Percentiles rank a stretch among this genome's conserved stretches.
These are phyloP conservation scores for Poecilus cupreus DNA, from an alignment of 2,888 invertebrate species.

Conservation along the genomic window DNA sequence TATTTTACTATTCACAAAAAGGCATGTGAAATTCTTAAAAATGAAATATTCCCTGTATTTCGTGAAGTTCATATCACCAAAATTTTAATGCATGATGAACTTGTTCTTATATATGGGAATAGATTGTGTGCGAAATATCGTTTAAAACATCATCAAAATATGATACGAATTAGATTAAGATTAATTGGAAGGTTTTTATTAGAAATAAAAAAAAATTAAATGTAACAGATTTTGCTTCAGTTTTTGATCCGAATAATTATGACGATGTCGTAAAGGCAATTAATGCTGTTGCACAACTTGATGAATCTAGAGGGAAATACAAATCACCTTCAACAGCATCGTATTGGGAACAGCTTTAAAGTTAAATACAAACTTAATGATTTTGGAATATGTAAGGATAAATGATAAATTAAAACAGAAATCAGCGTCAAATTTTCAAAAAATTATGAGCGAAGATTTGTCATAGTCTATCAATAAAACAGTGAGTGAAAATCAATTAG, in stretches of 20 bases:
- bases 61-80: constrained; percentile 60
- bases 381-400: not conserved
- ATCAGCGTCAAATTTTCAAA: not conserved
- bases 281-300: not conserved
- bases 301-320: not conserved
- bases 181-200: constrained; percentile 60
- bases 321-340: not conserved
- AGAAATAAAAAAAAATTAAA: constrained; percentile 30
- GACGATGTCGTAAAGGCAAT: constrained; percentile 5
- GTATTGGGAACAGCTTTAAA: not conserved
- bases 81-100: constrained; percentile 40
- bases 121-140: constrained; percentile 55
- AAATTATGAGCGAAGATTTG: not conserved
- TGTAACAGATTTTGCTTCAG: not conserved
- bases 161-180: constrained; percentile 60
- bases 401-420: not conserved
- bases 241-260: not conserved
- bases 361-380: not conserved
- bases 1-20: constrained; percentile 60
- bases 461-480: not conserved
- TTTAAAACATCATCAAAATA: constrained; percentile 46
- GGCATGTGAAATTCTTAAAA: constrained; percentile 52
- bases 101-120: constrained; percentile 49
- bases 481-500: not conserved
- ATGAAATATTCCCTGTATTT: constrained; percentile 61